These are phyloP conservation scores for Myopa testacea DNA, from an alignment of 2,888 invertebrate species.

Conservation along the genomic window DNA sequence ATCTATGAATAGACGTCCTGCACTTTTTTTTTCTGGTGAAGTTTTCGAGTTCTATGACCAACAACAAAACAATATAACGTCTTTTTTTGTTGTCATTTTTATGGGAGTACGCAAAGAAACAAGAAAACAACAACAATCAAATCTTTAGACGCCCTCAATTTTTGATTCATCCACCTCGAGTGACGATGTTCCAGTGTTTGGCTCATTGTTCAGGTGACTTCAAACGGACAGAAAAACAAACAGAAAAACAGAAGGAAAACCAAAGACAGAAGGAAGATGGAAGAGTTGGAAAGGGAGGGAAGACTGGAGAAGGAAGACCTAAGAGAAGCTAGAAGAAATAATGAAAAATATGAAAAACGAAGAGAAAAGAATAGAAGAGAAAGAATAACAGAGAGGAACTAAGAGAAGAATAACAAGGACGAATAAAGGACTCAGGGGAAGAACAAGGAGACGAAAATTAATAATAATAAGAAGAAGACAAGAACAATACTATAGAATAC, in stretches of 20 bases:
- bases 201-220: constrained; percentile 49
- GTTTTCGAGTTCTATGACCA: not conserved
- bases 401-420: too few species aligned
- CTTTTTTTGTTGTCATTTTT: not conserved
- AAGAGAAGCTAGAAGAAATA: too few species aligned
- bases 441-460: too few species aligned
- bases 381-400: too few species aligned
- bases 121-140: not conserved
- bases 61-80: not conserved
- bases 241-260: not conserved
- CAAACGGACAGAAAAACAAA: constrained; percentile 47
- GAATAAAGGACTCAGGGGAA: too few species aligned
- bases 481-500: too few species aligned
- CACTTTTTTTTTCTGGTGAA: not conserved
- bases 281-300: too few species aligned
- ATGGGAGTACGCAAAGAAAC: not conserved
- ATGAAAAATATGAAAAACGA: too few species aligned
- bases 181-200: not conserved
- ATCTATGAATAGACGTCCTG: not conserved
- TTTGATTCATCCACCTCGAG: constrained; percentile 55
- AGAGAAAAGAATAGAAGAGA: too few species aligned
- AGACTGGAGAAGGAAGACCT: too few species aligned
- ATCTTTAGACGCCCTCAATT: constrained; percentile 31
- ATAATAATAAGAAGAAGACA: too few species aligned
- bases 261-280: too few species aligned